These are phyloP conservation scores for Saguinus midas DNA, from an alignment of 2,113 vertebrate genomes.

Conservation along the genomic window DNA sequence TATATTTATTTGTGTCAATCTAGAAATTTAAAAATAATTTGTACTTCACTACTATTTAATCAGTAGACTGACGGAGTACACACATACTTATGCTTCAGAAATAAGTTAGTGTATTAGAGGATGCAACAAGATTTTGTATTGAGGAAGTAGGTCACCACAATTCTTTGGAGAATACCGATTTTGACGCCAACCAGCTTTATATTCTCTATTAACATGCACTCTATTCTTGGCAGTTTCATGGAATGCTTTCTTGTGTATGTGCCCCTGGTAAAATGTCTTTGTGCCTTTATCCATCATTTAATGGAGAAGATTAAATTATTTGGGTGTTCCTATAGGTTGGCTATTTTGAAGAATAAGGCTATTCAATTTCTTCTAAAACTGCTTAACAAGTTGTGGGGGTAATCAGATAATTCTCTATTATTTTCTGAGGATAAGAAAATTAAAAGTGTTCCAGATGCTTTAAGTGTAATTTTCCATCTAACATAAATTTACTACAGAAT, in stretches of 20 bases:
- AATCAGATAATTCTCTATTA: slow-evolving; percentile 46
- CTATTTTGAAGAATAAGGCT: slow-evolving; percentile 14
- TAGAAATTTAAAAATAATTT: slow-evolving; percentile 4
- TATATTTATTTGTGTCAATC: background rate
- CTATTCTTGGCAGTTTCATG: background rate
- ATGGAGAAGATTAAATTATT: slow-evolving; percentile 19
- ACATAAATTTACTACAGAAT: slow-evolving; percentile 65
- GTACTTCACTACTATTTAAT: background rate
- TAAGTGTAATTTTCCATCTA: slow-evolving; percentile 64
- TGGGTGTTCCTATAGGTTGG: background rate
- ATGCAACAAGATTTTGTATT: background rate
- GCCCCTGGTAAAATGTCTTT: background rate
- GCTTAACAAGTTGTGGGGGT: background rate
- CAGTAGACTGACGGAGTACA: background rate
- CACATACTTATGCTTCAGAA: background rate
- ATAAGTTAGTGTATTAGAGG: background rate
- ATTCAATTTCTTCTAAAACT: slow-evolving; percentile 49
- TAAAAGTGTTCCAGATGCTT: slow-evolving; percentile 44
- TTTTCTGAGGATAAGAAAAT: slow-evolving; percentile 66
- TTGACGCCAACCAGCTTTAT: background rate
- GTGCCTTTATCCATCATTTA: background rate
- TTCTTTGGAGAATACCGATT: background rate
- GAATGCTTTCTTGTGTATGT: background rate
- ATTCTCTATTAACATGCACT: background rate
- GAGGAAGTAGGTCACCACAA: background rate